Base-by-base conservation (phyloP, 2,888 invertebrate species). In the Laothoe populi region DNA sequence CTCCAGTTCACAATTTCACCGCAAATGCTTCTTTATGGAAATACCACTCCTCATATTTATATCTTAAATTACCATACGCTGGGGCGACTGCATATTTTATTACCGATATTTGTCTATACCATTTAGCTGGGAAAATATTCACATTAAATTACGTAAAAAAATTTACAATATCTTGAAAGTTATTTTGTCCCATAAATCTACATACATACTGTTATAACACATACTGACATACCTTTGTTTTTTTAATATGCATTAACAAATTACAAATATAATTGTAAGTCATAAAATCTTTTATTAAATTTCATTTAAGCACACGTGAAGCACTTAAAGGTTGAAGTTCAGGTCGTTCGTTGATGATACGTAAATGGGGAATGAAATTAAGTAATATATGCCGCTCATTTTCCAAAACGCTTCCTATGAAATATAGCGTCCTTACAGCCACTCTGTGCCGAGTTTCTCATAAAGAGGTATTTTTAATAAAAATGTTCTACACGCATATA, bases 321-420 rank as follows among this genome's bases (percentile, higher is more conserved):
- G 53, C 35, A 53, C 53, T 53, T 53, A 35, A 53, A 53, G 53
- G 53, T 31, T 53, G 53, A 53, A 53, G 53, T 53, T 53, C 35
- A 53, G 35, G 10, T 35, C 11, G 53, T 53, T 53, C 24, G 49
- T 26, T 49, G 53, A 35, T 35, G 53, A 19, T 19, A 35, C 35
- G 53, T n/a, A n/a, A 35, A 35, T 31, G 35, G 31, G 31, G 53
- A 53, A 53, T 53, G 11, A 53, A 53, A 53, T 53, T 53, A 53
- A 35, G 31, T 35, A 53, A 53, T 53, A 19, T 19, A 16, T 10
- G 11, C 31, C n/a, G 35, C 53, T 53, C 53, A 53, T 53, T 53
- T 53, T 53, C 53, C 8, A 35, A 19, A 19, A 53, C 35, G 19
- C 35, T 53, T 31, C 35, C 31, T 35, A 53, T 31, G 19, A 26